Evolutionary conservation across 2,888 invertebrate species (phyloP), one percentile per base, ranked within the genome.

Genomic region (Agonopterix heracliana): DNA sequence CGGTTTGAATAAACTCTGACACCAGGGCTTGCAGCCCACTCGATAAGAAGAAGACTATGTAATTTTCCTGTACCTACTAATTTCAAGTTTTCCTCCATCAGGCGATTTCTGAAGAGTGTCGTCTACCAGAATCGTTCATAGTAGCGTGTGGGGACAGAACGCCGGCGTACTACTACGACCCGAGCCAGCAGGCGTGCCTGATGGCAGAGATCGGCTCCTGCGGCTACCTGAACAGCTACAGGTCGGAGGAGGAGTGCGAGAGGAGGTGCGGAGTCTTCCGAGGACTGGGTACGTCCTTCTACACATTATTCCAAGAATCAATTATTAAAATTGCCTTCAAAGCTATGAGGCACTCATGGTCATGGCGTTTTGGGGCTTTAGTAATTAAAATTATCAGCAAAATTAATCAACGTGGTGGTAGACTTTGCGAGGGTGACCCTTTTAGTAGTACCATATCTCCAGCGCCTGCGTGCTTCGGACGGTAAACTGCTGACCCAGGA

Each of bases 161-260:
- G 14, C 89, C 91, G 0, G 91, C 91, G 2, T 98, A 92, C 91
- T 96, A 92, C 84, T 97, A 92, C 73, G 93, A 97, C 70, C 70
- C 81, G 0, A 72, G 72, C 1, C 74, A 71, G 1, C 77, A 89
- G 38, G 75, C 75, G 10, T 95, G 95, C 66, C 61, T 92, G 90
- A 11, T 92, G 92, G 41, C 68, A 4, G 51, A 44, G 26, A 59
- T 73, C 54, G 85, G 84, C 14, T 71, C 55, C 56, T 96, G 96
- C 69, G 91, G 91, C 5, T 93, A 94, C 41, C 90, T 90, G 42
- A 96, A 96, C 77, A 89, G 93, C 53, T 95, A 93, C 80, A 87
- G 90, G 52, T 91, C 92, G 0, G 92, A 92, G 61, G 95, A 95
- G 63, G 94, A 94, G 64, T 95, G 95, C 71, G 91, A 94, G 73